Evolutionary conservation across 2,113 vertebrate species (phyloP).

Genomic region (Onychostruthus taczanowskii): DNA sequence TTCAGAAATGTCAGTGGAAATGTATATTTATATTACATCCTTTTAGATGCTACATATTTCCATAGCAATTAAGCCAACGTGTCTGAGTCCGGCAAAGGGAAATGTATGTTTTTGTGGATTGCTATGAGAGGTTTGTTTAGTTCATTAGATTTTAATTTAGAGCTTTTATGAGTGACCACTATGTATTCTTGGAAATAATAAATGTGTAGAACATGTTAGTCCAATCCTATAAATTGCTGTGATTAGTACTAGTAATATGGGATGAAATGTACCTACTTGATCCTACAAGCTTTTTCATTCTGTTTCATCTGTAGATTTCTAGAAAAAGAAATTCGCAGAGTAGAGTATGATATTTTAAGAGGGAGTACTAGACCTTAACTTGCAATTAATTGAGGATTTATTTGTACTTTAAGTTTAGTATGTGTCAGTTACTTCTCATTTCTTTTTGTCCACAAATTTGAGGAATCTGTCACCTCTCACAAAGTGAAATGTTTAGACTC

Average conservation of each 20-base stretch:
- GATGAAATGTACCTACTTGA: not conserved
- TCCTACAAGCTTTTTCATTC: not conserved
- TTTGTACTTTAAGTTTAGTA: not conserved
- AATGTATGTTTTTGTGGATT: not conserved
- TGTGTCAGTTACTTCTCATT: not conserved
- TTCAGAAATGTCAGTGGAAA: not conserved
- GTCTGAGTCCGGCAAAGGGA: not conserved
- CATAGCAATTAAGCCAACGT: not conserved
- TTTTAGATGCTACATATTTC: not conserved
- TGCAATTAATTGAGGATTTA: not conserved
- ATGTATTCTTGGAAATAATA: not conserved
- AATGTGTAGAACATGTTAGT: not conserved
- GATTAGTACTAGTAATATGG: not conserved
- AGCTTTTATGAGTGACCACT: not conserved
- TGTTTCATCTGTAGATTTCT: not conserved
- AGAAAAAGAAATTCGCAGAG: fast-evolving
- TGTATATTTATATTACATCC: not conserved
- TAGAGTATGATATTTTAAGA: not conserved
- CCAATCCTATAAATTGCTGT: not conserved
- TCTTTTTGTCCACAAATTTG: not conserved
- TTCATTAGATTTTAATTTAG: not conserved
- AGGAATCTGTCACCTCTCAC: not conserved
- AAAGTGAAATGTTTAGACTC: not conserved
- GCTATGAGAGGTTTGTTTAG: not conserved
- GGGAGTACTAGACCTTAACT: not conserved